These are phyloP conservation scores for Coelinius sp. DNA, from an alignment of 2,888 invertebrate genomes.

Conservation along the genomic window DNA sequence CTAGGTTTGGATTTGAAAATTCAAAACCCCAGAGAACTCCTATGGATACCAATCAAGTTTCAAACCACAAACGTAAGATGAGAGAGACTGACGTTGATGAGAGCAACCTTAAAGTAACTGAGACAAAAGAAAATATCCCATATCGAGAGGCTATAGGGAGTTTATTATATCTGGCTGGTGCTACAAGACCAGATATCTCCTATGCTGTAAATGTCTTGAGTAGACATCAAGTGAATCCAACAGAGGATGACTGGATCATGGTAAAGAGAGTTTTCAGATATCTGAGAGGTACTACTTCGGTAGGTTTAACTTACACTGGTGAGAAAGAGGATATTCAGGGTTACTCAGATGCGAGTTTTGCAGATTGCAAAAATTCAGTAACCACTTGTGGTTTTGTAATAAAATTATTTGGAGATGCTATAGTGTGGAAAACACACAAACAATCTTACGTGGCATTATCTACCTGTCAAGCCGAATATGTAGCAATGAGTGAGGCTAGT, in stretches of 20 bases:
- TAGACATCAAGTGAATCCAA: slow-evolving; percentile 43
- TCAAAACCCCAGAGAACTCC: slow-evolving; percentile 35
- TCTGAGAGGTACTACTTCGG: slow-evolving; percentile 28
- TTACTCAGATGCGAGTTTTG: too few species aligned
- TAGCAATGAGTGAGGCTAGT: too few species aligned
- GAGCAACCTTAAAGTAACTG: slow-evolving; percentile 31
- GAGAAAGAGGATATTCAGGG: too few species aligned
- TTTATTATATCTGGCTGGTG: slow-evolving; percentile 46
- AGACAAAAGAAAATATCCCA: slow-evolving; percentile 15
- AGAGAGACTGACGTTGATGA: neutral
- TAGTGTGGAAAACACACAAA: too few species aligned
- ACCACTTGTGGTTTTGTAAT: too few species aligned
- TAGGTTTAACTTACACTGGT: too few species aligned
- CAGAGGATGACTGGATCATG: slow-evolving; percentile 30
- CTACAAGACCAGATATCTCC: slow-evolving; percentile 40
- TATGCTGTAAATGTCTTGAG: slow-evolving; percentile 38
- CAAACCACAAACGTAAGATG: neutral
- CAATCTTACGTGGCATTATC: too few species aligned
- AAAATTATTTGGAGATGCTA: too few species aligned
- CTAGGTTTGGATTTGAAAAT: slow-evolving; percentile 40
- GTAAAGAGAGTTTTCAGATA: too few species aligned
- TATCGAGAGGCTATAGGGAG: slow-evolving; percentile 48
- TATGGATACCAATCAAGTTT: neutral
- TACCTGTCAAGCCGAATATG: too few species aligned
- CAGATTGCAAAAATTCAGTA: too few species aligned